Percentiles rank a stretch among this genome's conserved stretches.
These are phyloP conservation scores for Drosophila melanosoma DNA, from an alignment of 2,888 invertebrate genomes.

Conservation along the genomic window DNA sequence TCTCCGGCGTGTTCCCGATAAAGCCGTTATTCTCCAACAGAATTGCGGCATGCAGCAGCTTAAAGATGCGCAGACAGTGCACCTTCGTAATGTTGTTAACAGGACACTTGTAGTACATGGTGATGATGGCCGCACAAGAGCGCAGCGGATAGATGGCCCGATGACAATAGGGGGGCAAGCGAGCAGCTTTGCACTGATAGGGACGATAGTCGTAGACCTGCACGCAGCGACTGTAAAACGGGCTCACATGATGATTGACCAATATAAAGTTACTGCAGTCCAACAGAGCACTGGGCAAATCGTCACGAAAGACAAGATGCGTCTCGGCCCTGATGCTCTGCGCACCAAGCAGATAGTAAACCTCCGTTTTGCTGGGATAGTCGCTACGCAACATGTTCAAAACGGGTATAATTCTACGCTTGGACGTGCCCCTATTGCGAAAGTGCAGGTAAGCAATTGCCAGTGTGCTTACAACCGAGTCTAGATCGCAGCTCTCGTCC, in stretches of 20 bases:
- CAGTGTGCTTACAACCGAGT: constrained; percentile 60
- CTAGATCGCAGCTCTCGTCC: constrained; percentile 55
- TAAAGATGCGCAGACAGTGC: constrained; percentile 26
- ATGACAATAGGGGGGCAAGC: constrained; percentile 46
- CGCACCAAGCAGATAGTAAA: constrained; percentile 31
- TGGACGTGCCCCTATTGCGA: constrained; percentile 14
- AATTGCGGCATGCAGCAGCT: constrained; percentile 55
- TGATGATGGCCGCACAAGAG: constrained; percentile 53
- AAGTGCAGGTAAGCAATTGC: constrained; percentile 46
- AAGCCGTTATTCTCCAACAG: constrained; percentile 47
- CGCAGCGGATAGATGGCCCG: constrained; percentile 35
- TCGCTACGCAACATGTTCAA: constrained; percentile 55
- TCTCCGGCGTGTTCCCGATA: neutral
- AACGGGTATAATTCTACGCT: constrained; percentile 47
- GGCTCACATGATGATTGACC: constrained; percentile 61
- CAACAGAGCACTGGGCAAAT: constrained; percentile 42
- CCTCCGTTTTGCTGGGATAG: constrained; percentile 50
- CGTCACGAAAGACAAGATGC: constrained; percentile 63
- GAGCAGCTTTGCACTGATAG: constrained; percentile 33
- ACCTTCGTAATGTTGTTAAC: constrained; percentile 15
- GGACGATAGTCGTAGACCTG: constrained; percentile 54
- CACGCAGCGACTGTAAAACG: constrained; percentile 46
- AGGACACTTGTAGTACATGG: constrained; percentile 28
- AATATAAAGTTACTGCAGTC: constrained; percentile 45
- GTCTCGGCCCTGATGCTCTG: constrained; percentile 24